Conservation (phyloP, 1,140 invertebrate species). For the Drosophila sp. region DNA sequence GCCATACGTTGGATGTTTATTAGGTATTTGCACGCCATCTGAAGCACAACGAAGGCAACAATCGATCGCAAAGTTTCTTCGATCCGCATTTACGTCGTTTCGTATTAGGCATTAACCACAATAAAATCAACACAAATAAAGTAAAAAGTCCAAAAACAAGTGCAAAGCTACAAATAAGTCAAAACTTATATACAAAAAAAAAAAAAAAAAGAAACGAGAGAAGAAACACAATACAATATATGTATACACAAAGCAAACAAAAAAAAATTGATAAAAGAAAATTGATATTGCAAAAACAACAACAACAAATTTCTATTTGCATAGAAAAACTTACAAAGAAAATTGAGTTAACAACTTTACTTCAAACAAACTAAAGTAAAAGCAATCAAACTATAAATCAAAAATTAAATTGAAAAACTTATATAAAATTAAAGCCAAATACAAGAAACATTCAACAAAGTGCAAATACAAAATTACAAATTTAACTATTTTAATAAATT, state of each 20-base stretch:
- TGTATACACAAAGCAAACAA: conserved; percentile 30
- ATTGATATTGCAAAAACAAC: conserved; percentile 26
- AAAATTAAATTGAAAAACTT: background rate
- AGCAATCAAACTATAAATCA: background rate
- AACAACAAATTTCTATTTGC: conserved; percentile 13
- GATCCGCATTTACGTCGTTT: conserved; percentile 48
- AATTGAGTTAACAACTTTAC: background rate
- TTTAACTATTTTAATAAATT: background rate
- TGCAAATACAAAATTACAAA: background rate
- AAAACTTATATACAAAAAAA: conserved; percentile 35
- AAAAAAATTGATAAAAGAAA: conserved; percentile 22
- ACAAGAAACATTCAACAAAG: background rate
- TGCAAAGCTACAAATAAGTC: conserved; percentile 54
- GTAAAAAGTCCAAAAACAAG: conserved; percentile 49
- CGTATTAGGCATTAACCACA: conserved; percentile 55
- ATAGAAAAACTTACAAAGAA: conserved; percentile 2
- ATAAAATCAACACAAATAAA: conserved; percentile 60
- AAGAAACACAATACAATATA: conserved; percentile 48
- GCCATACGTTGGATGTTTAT: conserved; percentile 73
- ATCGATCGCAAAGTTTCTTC: conserved; percentile 71
- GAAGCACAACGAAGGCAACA: conserved; percentile 78
- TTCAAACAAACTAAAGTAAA: background rate
- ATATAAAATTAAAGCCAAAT: background rate
- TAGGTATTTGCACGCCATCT: conserved; percentile 77
- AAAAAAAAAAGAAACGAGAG: conserved; percentile 35